phyloP scores from a whole-genome alignment of 2,113 vertebrate genomes.

The Octodon degus region DNA sequence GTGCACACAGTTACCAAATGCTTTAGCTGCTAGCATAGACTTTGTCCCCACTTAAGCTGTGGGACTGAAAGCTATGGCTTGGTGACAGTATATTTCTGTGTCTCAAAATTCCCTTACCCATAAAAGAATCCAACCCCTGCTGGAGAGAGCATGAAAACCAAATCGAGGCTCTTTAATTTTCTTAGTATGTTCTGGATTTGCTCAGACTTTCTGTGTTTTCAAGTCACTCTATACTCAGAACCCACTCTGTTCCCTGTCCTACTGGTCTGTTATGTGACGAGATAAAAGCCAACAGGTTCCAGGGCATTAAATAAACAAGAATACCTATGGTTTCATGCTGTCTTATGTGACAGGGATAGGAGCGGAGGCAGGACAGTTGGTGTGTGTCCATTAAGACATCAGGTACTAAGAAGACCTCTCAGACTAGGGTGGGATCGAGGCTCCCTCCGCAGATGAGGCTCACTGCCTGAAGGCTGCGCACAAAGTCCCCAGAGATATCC shows the following conservation, averaged over 20 bases:
- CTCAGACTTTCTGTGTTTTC: neutral
- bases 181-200: neutral
- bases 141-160: neutral
- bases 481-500: neutral
- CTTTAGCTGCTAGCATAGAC: neutral
- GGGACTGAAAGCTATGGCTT: neutral
- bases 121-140: neutral
- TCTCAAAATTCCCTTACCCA: neutral
- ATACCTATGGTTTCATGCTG: neutral
- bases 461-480: neutral
- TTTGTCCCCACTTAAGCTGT: neutral
- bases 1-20: neutral
- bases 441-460: neutral
- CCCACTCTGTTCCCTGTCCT: neutral
- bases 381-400: neutral
- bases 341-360: neutral
- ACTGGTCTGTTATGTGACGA: neutral
- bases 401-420: neutral
- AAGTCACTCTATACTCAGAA: neutral
- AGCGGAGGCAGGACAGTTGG: neutral
- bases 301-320: neutral
- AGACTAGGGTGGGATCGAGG: neutral
- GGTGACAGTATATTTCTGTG: neutral
- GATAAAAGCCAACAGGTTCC: neutral
- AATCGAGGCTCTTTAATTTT: neutral